Evolutionary conservation across 2,797 vertebrate genomes (phyloP), one percentile per base, ranked within the genome.

Genomic region (Acestrorhynchus altus): DNA sequence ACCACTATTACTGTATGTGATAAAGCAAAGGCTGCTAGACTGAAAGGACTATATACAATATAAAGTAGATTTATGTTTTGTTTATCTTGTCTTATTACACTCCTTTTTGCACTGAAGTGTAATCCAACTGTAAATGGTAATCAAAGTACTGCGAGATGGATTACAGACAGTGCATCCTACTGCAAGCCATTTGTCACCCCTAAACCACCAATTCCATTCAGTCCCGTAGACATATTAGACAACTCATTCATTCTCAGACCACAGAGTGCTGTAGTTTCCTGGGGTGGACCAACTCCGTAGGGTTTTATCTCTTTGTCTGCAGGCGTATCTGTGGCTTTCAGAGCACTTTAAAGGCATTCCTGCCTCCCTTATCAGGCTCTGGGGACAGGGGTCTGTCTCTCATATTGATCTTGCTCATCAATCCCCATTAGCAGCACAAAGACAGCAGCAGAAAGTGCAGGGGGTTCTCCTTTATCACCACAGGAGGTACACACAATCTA

Each of bases 291-390:
- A 87, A 77, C 82, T 83, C 86, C 72, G 72, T 86, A 78, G 42
- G 8, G 47, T 35, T 52, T 82, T 80, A 82, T 83, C 83, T 77
- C 26, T 52, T 35, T 22, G 52, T 79, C 54, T 77, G 60, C 70
- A 73, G 72, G 73, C 51, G 8, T 75, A 74, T 85, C 69, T 81
- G 64, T 72, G 67, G 61, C 51, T 74, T 77, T 63, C 64, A 49
- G 72, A n/a, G 67, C 72, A 54, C 78, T 85, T 82, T 70, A 75
- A 80, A 82, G 76, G 74, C 61, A 76, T 83, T 88, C 77, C 86
- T 84, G 78, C 65, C 85, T 84, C 82, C 76, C 83, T 90, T 90
- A 90, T 92, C 90, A 76, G 81, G 20, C 80, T 54, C 83, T 76
- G 64, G 67, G 77, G 81, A 80, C 82, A 77, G 78, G 69, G 81